Evolutionary conservation across 2,888 invertebrate genomes (phyloP).

Genomic region (Tenthredo scrophulariae): DNA sequence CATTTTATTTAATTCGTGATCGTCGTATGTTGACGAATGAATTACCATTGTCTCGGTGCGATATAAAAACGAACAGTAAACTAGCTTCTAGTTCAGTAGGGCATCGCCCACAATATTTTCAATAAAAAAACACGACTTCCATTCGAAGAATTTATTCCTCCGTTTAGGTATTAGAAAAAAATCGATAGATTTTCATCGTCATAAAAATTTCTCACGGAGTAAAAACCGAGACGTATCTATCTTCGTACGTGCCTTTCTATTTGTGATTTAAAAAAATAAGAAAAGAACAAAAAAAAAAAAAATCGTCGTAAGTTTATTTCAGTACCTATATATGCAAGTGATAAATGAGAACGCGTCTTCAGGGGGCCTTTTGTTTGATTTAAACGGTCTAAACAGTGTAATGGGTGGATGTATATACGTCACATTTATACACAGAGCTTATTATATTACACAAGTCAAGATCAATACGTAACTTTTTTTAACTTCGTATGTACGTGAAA

Average conservation of each 20-base stretch:
- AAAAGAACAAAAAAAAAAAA: neutral
- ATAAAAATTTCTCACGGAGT: too few relatives aligned
- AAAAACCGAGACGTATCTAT: neutral
- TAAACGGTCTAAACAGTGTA: neutral
- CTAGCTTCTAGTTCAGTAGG: conserved; percentile 33
- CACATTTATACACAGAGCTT: neutral
- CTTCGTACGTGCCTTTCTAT: neutral
- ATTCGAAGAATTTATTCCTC: neutral
- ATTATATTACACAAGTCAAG: neutral
- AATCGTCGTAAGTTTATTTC: neutral
- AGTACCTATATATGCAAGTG: neutral
- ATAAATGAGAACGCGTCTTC: neutral
- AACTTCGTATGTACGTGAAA: neutral
- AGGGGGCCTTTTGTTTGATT: neutral
- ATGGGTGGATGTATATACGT: neutral
- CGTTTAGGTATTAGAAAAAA: neutral
- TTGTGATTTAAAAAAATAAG: neutral
- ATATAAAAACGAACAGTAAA: conserved; percentile 41
- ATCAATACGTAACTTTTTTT: neutral
- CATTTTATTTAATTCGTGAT: conserved; percentile 26
- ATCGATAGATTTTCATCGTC: neutral
- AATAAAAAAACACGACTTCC: neutral
- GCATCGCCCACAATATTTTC: neutral
- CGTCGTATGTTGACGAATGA: neutral
- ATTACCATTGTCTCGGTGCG: conserved; percentile 10